Conservation (phyloP, 1,140 invertebrate genomes). For the Dinothrombium tinctorium region DNA sequence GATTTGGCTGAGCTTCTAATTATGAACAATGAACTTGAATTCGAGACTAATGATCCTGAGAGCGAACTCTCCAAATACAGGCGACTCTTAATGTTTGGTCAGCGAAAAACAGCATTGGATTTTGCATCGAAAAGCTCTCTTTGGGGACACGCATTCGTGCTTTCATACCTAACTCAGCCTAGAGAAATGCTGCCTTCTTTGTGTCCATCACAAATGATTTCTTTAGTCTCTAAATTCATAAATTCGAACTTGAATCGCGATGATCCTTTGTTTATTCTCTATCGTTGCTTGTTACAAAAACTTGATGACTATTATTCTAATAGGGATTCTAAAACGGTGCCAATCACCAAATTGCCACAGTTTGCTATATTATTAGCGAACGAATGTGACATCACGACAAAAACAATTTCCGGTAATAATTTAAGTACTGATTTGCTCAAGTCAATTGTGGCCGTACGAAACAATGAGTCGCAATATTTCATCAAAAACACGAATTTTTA, state of each 20-base stretch:
- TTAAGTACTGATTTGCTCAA: background rate
- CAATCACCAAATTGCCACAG: background rate
- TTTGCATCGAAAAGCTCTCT: conserved; percentile 7
- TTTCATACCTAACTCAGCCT: conserved; percentile 1
- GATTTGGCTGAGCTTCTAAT: conserved; percentile 7
- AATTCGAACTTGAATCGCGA: background rate
- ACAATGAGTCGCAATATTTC: background rate
- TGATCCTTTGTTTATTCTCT: conserved; percentile 5
- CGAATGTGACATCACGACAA: conserved; percentile 2
- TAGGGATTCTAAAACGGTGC: background rate
- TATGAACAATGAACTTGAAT: conserved; percentile 1
- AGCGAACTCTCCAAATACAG: background rate
- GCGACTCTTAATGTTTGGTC: conserved; percentile 6
- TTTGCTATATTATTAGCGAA: conserved; percentile 4
- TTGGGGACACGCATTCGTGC: conserved; percentile 6
- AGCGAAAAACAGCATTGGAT: conserved; percentile 6
- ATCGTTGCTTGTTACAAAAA: background rate
- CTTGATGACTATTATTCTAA: background rate
- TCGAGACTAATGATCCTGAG: background rate
- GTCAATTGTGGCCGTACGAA: conserved; percentile 2
- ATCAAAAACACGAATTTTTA: too few species aligned
- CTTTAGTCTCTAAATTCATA: background rate
- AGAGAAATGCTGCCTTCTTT: background rate
- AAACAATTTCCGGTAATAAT: background rate
- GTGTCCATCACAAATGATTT: background rate